Percentiles rank a stretch among this genome's conserved stretches.
Evolutionary conservation across 2,888 invertebrate species (phyloP).

Genomic region (Eristalis intricaria): DNA sequence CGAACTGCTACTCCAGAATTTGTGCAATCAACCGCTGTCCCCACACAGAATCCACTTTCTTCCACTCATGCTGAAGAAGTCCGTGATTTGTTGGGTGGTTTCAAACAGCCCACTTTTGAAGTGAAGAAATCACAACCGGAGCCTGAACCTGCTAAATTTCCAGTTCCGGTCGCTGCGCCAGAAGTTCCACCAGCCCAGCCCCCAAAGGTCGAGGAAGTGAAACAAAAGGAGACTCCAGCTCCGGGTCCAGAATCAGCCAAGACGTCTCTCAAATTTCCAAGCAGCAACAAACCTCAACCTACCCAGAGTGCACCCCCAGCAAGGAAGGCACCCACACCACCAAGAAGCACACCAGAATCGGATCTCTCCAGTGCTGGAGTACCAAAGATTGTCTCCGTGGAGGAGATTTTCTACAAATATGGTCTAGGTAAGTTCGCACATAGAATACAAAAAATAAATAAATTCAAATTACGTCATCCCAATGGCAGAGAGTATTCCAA

Average conservation of each 20-base stretch:
- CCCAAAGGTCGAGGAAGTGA: constrained; percentile 52
- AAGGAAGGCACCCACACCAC: constrained; percentile 65
- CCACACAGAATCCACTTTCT: constrained; percentile 53
- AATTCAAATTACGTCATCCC: constrained; percentile 60
- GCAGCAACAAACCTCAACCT: constrained; percentile 31
- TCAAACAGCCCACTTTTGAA: constrained; percentile 21
- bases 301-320: constrained; percentile 35
- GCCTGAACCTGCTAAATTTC: constrained; percentile 56
- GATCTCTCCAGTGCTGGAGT: constrained; percentile 45
- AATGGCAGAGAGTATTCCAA: constrained; percentile 57
- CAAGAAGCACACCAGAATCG: constrained; percentile 41
- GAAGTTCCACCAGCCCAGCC: constrained; percentile 1
- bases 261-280: constrained; percentile 26
- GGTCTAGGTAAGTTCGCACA: constrained; percentile 84
- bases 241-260: constrained; percentile 21
- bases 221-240: constrained; percentile 45
- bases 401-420: constrained; percentile 86
- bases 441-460: background rate
- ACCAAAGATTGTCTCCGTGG: constrained; percentile 81
- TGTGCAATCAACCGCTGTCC: constrained; percentile 60
- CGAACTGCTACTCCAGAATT: constrained; percentile 75
- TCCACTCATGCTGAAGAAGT: constrained; percentile 42
- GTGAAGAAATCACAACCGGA: constrained; percentile 63
- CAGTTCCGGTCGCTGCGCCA: constrained; percentile 12
- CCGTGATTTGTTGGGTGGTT: constrained; percentile 54